A percentile compares a stretch with the other conserved stretches of the same genome.
Evolutionary conservation across 2,797 vertebrate species (phyloP).

Genomic region (Etheostoma perlongum): DNA sequence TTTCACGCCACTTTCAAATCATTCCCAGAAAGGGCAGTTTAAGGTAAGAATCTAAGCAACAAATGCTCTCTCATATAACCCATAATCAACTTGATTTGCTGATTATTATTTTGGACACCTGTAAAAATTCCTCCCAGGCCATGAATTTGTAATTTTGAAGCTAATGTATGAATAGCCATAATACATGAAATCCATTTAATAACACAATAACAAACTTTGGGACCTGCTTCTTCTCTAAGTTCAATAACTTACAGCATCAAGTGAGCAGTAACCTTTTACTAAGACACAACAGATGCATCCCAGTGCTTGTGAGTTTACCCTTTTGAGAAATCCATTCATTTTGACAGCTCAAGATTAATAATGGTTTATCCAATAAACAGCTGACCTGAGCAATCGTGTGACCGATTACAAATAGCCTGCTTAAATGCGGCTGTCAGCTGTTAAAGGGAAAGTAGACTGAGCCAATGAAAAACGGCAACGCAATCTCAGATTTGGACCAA

Average conservation of each 20-base stretch:
- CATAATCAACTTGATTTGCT: slow-evolving; percentile 31
- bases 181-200: slow-evolving; percentile 1
- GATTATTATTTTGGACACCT: slow-evolving; percentile 16
- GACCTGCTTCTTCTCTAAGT: slow-evolving; percentile 11
- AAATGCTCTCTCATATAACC: slow-evolving; percentile 22
- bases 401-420: slow-evolving; percentile 73
- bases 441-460: slow-evolving; percentile 50
- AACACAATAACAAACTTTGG: neutral
- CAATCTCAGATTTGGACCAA: slow-evolving; percentile 41
- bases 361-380: slow-evolving; percentile 67
- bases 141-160: slow-evolving; percentile 1
- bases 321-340: slow-evolving; percentile 70
- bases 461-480: slow-evolving; percentile 34
- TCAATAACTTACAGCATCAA: slow-evolving; percentile 30
- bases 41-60: slow-evolving; percentile 46
- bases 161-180: neutral
- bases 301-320: slow-evolving; percentile 43
- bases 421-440: slow-evolving; percentile 55
- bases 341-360: slow-evolving; percentile 73
- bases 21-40: slow-evolving; percentile 45
- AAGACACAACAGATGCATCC: slow-evolving; percentile 48
- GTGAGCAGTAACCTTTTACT: slow-evolving; percentile 56
- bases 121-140: slow-evolving; percentile 6
- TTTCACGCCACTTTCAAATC: slow-evolving; percentile 52
- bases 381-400: slow-evolving; percentile 63